Evolutionary conservation across 2,797 vertebrate species (phyloP).

Genomic region (Danio albolineatus): DNA sequence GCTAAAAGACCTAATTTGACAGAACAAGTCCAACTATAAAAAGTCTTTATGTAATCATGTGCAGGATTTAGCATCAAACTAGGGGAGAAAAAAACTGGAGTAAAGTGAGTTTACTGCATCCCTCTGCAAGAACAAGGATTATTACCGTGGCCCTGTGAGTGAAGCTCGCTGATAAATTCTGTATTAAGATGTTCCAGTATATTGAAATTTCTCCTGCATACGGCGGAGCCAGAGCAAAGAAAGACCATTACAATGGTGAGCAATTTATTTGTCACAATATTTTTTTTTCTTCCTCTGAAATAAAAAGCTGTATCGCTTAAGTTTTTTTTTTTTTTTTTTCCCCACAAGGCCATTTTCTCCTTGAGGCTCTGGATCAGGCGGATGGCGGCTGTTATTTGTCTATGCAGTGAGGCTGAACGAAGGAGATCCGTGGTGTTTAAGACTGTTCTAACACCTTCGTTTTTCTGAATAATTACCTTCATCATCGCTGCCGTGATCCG

Average conservation of each 20-base stretch:
- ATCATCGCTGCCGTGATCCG: slow-evolving; percentile 72
- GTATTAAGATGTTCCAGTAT: slow-evolving; percentile 78
- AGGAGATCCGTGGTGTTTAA: slow-evolving; percentile 72
- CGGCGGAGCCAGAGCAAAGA: slow-evolving; percentile 54
- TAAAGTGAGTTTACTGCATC: slow-evolving; percentile 77
- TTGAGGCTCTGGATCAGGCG: slow-evolving; percentile 80
- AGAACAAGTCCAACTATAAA: slow-evolving; percentile 76
- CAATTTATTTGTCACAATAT: slow-evolving; percentile 79
- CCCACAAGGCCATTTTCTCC: slow-evolving; percentile 75
- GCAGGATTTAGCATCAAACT: slow-evolving; percentile 72
- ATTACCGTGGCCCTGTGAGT: slow-evolving; percentile 75
- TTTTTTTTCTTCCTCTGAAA: slow-evolving; percentile 55
- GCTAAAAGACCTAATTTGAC: slow-evolving; percentile 79
- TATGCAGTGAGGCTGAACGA: slow-evolving; percentile 81
- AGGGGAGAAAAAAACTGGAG: slow-evolving; percentile 72
- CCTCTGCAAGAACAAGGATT: slow-evolving; percentile 75
- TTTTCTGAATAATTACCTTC: slow-evolving; percentile 80
- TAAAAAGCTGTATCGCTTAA: slow-evolving; percentile 70
- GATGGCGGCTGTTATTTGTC: slow-evolving; percentile 79
- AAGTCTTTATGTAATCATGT: slow-evolving; percentile 78
- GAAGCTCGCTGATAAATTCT: slow-evolving; percentile 78
- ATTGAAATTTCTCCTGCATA: slow-evolving; percentile 74
- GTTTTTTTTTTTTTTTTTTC: no score
- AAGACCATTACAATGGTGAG: slow-evolving; percentile 76
- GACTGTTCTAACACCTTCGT: slow-evolving; percentile 70